A percentile compares a stretch with the other conserved stretches of the same genome.
phyloP scores from a whole-genome alignment of 2,113 vertebrate species.

The Labeo catla region DNA sequence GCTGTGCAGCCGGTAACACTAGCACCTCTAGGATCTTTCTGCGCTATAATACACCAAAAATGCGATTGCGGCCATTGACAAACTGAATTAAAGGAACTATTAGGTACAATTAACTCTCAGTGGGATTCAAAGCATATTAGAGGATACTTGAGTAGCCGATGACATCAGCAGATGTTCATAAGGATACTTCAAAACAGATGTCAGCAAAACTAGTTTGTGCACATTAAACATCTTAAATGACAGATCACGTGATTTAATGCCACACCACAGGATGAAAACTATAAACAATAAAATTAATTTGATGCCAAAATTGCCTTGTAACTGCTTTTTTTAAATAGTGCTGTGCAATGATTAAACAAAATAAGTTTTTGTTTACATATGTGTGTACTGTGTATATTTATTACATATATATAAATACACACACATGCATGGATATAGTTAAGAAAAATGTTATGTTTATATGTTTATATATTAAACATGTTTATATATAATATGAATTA shows the following conservation, averaged over 20 bases:
- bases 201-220: neutral
- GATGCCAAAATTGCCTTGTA: neutral
- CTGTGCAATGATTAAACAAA: too few species aligned
- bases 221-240: neutral
- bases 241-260: neutral
- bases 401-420: too few species aligned
- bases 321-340: neutral
- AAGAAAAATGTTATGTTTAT: too few species aligned
- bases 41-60: neutral
- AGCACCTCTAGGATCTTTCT: neutral
- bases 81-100: neutral
- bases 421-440: too few species aligned
- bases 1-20: neutral
- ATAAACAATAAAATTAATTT: neutral
- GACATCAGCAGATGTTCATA: neutral
- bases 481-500: too few species aligned
- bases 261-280: neutral
- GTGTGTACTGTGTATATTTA: too few species aligned
- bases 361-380: too few species aligned
- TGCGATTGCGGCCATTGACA: neutral
- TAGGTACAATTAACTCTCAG: neutral
- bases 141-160: constrained; percentile 2
- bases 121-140: constrained; percentile 15
- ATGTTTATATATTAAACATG: too few species aligned
- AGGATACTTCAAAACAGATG: neutral